Evolutionary conservation across 1,140 invertebrate species (phyloP), one percentile per base, ranked within the genome.

Genomic region (Camponotus vicinus): DNA sequence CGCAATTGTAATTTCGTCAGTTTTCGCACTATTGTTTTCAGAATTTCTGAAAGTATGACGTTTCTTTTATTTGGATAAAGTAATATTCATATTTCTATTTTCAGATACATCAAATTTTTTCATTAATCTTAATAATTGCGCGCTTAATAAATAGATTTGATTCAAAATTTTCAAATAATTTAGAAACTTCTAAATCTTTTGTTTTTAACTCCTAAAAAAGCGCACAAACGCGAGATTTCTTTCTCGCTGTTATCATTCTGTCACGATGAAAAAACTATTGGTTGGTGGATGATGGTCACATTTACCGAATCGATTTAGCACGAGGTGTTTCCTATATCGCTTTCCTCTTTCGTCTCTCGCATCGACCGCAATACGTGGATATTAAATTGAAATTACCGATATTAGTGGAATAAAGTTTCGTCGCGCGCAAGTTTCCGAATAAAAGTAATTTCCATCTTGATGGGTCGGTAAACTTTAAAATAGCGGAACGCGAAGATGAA

Each of bases 361-460:
- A 34, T 21, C 77, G 77, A 69, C 78, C 67, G 78, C 67, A 59
- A 82, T 82, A 73, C 69, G 69, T 55, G 40, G 55, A 75, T 83
- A 83, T 83, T 75, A 75, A 83, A 75, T 73, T 82, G 79, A 69
- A 82, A 73, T 82, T 73, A 83, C 55, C 18, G 55, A 18, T 32
- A 63, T 83, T 75, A 83, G 69, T 61, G 79, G 55, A 75, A 73
- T 73, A 61, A 83, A 83, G 69, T 83, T 75, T 61, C 52, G 40
- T 55, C 67, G 27, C 27, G 69, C 67, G 42, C 40, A 45, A 83
- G 55, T 75, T 83, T 61, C 27, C 79, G 79, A 49, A 42, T 37
- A 75, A 83, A 75, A 75, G 79, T 75, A 75, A 83, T 75, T 83
- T 73, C 79, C 79, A 75, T 83, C 18, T 32, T 40, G 55, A 13